These are phyloP conservation scores for Strigamia crassipes DNA, from an alignment of 2,888 invertebrate genomes.

Conservation along the genomic window DNA sequence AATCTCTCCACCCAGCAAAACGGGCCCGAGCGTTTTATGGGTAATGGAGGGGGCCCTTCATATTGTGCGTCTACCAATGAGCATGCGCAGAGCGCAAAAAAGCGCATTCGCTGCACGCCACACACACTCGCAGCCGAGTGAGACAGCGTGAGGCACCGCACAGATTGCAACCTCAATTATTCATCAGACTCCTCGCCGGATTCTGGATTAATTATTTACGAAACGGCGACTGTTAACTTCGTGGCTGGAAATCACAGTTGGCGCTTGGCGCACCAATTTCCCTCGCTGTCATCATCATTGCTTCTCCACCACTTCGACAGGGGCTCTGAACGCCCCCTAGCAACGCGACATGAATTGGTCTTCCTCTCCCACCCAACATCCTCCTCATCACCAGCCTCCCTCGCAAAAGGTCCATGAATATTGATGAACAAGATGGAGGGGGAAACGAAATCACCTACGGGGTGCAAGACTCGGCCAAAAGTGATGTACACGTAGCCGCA, in stretches of 20 bases:
- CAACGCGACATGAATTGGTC: conserved; percentile 14
- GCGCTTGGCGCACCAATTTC: background rate
- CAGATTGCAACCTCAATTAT: conserved; percentile 34
- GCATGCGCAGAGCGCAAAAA: conserved; percentile 6
- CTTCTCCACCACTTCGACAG: conserved; percentile 5
- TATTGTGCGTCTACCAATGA: background rate
- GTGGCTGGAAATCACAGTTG: background rate
- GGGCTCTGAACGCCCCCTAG: background rate
- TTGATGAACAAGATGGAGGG: background rate
- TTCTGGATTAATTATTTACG: conserved; percentile 34
- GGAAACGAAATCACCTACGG: conserved; percentile 6
- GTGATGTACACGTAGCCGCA: background rate
- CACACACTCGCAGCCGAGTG: conserved; percentile 10
- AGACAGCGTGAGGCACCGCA: conserved; percentile 6
- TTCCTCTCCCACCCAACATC: background rate
- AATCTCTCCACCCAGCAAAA: conserved; percentile 10
- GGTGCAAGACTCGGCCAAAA: conserved; percentile 10
- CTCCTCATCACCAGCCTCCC: background rate
- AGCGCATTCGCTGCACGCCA: conserved; percentile 1
- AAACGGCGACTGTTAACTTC: background rate
- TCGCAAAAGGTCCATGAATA: conserved; percentile 7
- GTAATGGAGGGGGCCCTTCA: background rate
- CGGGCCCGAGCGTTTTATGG: conserved; percentile 2
- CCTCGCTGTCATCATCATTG: background rate
- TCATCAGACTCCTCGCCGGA: background rate